A percentile compares a stretch with the other conserved stretches of the same genome.
phyloP scores from a whole-genome alignment of 2,888 invertebrate species.

The Euzophera pinguis region DNA sequence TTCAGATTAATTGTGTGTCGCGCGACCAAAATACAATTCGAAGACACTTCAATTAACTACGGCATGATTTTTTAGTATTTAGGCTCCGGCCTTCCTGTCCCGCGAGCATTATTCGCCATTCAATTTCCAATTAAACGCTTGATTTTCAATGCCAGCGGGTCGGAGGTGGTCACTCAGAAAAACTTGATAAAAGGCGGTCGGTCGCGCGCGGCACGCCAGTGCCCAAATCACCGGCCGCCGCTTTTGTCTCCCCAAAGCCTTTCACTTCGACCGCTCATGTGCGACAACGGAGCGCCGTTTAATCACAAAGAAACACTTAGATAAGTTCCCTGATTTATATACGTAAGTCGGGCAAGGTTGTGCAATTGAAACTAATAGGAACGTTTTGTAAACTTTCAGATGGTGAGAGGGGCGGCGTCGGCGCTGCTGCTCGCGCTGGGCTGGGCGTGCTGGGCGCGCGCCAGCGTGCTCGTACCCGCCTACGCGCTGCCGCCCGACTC shows the following conservation, averaged over 20 bases:
- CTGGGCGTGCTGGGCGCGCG: constrained; percentile 57
- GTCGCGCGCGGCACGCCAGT: constrained; percentile 69
- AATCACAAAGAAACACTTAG: constrained; percentile 64
- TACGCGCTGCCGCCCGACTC: constrained; percentile 77
- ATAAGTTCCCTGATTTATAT: constrained; percentile 58
- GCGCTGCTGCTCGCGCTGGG: constrained; percentile 71
- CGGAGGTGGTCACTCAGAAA: constrained; percentile 63
- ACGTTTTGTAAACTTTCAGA: constrained; percentile 72
- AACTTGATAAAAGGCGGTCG: constrained; percentile 74
- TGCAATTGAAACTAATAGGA: constrained; percentile 47
- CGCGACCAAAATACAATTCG: constrained; percentile 29
- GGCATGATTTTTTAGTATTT: constrained; percentile 59
- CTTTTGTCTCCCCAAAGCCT: constrained; percentile 70
- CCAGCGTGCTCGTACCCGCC: constrained; percentile 75
- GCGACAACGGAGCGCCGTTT: constrained; percentile 45
- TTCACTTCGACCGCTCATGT: constrained; percentile 73
- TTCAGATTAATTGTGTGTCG: constrained; percentile 21
- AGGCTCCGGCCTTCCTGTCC: constrained; percentile 70
- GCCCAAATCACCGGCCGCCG: constrained; percentile 56
- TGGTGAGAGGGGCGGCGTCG: constrained; percentile 78
- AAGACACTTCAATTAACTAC: constrained; percentile 35
- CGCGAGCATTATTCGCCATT: constrained; percentile 66
- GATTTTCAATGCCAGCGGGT: constrained; percentile 75
- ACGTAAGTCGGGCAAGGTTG: constrained; percentile 28
- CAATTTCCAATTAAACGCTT: constrained; percentile 78